phyloP scores from a whole-genome alignment of 35 echinoderm and acorn worm genomes.

The Patiria miniata region DNA sequence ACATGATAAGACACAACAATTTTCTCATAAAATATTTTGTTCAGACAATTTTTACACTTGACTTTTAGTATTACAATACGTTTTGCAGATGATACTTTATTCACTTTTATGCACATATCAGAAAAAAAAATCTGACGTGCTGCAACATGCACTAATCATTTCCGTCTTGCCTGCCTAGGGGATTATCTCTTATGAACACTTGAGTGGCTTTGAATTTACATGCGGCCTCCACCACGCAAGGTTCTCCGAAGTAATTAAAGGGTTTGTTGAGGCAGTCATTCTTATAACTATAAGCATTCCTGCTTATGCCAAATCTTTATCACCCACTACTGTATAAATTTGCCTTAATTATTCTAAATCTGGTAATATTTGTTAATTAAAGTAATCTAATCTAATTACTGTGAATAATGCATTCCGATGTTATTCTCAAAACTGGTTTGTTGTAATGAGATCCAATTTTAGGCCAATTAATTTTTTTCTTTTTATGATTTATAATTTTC shows the following conservation, averaged over 20 bases:
- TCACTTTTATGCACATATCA: not conserved
- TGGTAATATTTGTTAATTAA: no score
- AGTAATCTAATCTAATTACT: no score
- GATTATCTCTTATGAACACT: slow-evolving; percentile 23
- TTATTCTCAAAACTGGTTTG: no score
- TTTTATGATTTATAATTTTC: no score
- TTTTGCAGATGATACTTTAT: not conserved
- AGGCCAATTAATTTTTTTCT: no score
- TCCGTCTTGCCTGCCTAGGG: not conserved
- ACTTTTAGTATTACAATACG: not conserved
- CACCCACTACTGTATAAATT: no score
- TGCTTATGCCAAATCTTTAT: no score
- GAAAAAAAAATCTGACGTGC: slow-evolving; percentile 3
- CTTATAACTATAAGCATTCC: no score
- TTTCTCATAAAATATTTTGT: not conserved
- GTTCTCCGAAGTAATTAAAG: slow-evolving; percentile 10
- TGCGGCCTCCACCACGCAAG: not conserved
- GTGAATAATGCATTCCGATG: no score
- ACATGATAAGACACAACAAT: not conserved
- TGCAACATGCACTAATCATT: not conserved
- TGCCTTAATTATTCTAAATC: no score
- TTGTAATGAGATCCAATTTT: no score
- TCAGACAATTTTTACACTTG: not conserved
- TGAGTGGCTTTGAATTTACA: slow-evolving; percentile 1
- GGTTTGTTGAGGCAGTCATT: not conserved